Base-by-base conservation (phyloP, 2,888 invertebrate genomes). In the Erebia ligea region DNA sequence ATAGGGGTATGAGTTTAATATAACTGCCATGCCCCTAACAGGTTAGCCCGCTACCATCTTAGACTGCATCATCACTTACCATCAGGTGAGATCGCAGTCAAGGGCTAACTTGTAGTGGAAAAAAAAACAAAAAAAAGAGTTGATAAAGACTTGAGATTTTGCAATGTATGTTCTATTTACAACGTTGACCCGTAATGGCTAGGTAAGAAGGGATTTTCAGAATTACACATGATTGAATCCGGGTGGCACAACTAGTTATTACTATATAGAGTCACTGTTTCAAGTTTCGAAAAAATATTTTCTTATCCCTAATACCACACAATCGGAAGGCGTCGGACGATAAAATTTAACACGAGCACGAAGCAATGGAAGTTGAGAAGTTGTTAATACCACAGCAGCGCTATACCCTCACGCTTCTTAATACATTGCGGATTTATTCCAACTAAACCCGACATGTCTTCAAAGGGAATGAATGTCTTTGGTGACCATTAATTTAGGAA, bases 321-420 rank as follows among this genome's bases (percentile, higher is more conserved):
- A 57, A 45, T 19, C n/a, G 21, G 9, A 58, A 68, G 57, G 45
- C 40, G 34, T 59, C 15, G 17, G 59, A 45, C 21, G 67, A 72
- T 72, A 70, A 70, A 70, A 70, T 70, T 50, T 64, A 65, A 68
- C 56, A 70, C 63, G 19, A 17, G 21, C 45, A 57, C 66, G 17
- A 13, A 17, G 54, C 56, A 62, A 67, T 63, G 52, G 63, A 69
- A 67, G 69, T 67, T 69, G n/a, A 11, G 54, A 70, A 72, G 72
- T 65, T 69, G 69, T 67, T 70, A 70, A 70, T 64, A 67, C 64
- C 67, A 42, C 54, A 54, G 48, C 19, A 9, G 42, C 45, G 54
- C 54, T 67, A 42, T 63, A 48, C 40, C 25, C 25, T 50, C 63
- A 63, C 50, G 62, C 45, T 71, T 67, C 40, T 58, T 50, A 52